phyloP scores from a whole-genome alignment of 2,113 vertebrate species.

The Rafetus swinhoei region DNA sequence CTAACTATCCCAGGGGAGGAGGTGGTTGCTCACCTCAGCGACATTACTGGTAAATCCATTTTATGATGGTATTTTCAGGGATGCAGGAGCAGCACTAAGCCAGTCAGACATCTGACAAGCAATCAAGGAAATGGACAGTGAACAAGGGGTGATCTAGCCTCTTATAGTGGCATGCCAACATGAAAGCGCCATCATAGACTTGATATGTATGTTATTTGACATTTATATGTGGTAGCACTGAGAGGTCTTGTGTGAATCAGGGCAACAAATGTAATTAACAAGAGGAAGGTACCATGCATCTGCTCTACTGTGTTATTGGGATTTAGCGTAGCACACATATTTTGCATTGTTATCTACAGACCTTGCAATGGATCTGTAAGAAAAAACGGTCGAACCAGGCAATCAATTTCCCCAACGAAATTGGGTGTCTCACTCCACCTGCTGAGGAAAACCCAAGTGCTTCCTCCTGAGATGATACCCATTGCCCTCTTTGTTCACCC shows the following conservation, averaged over 20 bases:
- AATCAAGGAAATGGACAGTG: background rate
- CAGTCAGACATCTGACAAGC: accelerated
- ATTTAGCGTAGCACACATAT: background rate
- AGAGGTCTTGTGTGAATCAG: too few species aligned
- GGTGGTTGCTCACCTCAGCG: background rate
- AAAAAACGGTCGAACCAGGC: background rate
- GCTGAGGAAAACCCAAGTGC: background rate
- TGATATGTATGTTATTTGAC: background rate
- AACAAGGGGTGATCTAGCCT: too few species aligned
- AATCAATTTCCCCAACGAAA: background rate
- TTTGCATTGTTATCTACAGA: background rate
- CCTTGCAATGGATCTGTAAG: background rate
- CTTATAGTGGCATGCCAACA: accelerated
- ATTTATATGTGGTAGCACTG: too few species aligned
- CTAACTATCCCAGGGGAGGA: background rate
- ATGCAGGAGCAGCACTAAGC: too few species aligned
- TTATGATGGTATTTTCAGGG: too few species aligned
- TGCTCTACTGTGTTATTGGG: background rate
- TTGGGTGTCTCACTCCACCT: background rate
- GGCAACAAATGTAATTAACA: too few species aligned
- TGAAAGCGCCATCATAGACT: accelerated
- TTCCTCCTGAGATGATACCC: background rate
- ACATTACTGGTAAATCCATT: background rate
- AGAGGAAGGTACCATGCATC: accelerated
- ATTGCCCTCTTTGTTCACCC: background rate